Base-by-base conservation (phyloP, 2,113 vertebrate genomes). In the Sander vitreus region DNA sequence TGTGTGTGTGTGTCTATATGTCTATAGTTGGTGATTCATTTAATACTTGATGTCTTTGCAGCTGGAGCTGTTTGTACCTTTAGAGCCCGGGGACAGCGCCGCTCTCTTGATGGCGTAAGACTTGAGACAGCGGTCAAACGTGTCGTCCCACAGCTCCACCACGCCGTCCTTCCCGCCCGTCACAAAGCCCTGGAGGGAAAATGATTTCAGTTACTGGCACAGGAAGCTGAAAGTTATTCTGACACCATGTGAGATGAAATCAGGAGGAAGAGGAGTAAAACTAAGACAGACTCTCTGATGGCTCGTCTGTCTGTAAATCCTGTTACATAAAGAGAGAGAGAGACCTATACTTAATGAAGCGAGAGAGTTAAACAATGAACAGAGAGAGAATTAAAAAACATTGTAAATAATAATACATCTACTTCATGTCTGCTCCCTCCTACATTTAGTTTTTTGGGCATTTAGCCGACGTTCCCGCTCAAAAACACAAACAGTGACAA, bases 121-220 rank as follows among this genome's bases (percentile, higher is more conserved):
- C 95, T 99, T 99, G 94, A 99, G 91, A 85, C 98, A 99, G 85
- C 98, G 96, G 79, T 99, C 98, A 85, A 99, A 99, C 96, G 96
- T 98, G 88, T 99, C 98, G 85, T 99, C 98, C 98, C 98, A 99
- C 80, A 99, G 97, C 50, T 97, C 98, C 92, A 99, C 97, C 39
- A 99, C 95, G 33, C 98, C 98, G 45, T 99, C 98, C 83, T 99
- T 99, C 74, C 98, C 98, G 21, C 98, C 98, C 0, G 98, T 99
- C 78, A 99, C 97, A 88, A 99, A 99, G 1, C 98, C 98, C 98
- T 99, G 92, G 16, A 60, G 48, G 18, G 1, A 64, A 33, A 64
- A 5, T 18, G 11, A 21, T 55, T 43, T 78, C 6, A 33, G 30
- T 33, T 6, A 33, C 33, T 33, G 33, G 30, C 5, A 5, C 30